Base-by-base conservation (phyloP, 2,888 invertebrate species). In the Ochlodes sylvanus region DNA sequence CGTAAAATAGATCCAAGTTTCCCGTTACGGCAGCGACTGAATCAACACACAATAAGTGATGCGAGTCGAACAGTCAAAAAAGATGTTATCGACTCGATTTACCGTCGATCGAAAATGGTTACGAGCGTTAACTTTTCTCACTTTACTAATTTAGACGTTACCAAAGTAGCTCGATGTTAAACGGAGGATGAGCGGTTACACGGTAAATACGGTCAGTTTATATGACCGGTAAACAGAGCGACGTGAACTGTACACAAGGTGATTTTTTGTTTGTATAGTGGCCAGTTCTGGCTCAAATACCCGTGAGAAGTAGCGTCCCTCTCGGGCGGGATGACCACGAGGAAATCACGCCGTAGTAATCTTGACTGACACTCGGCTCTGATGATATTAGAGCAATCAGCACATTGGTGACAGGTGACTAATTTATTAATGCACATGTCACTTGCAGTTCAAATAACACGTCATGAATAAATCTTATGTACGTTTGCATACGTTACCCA, bases 171-270 rank as follows among this genome's bases (percentile, higher is more conserved):
- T 80, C 86, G 78, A 79, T 82, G 90, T 89, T 92, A 90, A 92
- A 87, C 86, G 87, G 89, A 83, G 84, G 85, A 90, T 91, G 88
- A 91, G 86, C 86, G 88, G 86, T 82, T 83, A 82, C 85, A 85
- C 84, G 79, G 92, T 89, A 90, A 92, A 92, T 86, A 92, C 86
- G 86, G 83, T 79, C 86, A 86, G 88, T 88, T 90, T 89, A 89
- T 89, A 88, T 86, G 89, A 79, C 86, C 84, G 84, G 90, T 84
- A 90, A 92, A 92, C 90, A 90, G 75, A 80, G 81, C 86, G 80
- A 88, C 90, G 92, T 90, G 91, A 92, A 91, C 90, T 90, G 92
- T 92, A 92, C 92, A 92, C 92, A 92, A 84, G 84, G 81, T 87
- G 85, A 81, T 89, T 85, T 86, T 87, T 89, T 92, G 88, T 92